Base-by-base conservation (phyloP, 2,888 invertebrate species). In the Cephus spinipes region DNA sequence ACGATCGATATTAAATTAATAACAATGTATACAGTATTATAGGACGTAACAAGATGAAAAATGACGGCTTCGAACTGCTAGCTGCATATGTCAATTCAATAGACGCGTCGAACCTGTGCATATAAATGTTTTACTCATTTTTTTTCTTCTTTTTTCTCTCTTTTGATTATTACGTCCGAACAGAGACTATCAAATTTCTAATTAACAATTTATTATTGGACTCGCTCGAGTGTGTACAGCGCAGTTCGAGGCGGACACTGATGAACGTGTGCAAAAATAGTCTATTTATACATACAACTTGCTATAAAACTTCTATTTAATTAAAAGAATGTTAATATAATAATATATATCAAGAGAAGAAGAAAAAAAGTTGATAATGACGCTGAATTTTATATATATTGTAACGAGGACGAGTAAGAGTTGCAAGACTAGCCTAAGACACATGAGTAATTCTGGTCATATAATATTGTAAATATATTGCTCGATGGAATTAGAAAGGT, bases 401-500 rank as follows among this genome's bases (percentile, higher is more conserved):
- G 71, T 71, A 32, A 71, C 71, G 12, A 71, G 55, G 9, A 82
- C 79, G 85, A 83, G 83, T 85, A 83, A 87, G 87, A 84, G 85
- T 85, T 87, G 82, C 86, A 86, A 82, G 81, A 85, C 81, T 89
- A 89, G 88, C 80, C 81, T 88, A 88, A 89, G 87, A 80, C 83
- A 87, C 84, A 87, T 88, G 89, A 89, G 89, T 89, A 89, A 89
- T 88, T 89, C 89, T 89, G 89, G 89, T 89, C 89, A 89, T 89
- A 82, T 76, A 73, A 76, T 81, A 83, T 81, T 86, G 86, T 86
- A 86, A 84, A 86, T 86, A 86, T 76, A 73, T 34, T 74, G 74
- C 78, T 71, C 71, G 71, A 71, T 71, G 32, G 71, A 71, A 71
- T 32, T 71, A 71, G 40, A 23, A 23, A 9, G 55, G 55, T 71